Percentiles rank a stretch among this genome's conserved stretches.
Conservation (phyloP, 1,140 invertebrate genomes). For the Ctenoplectra terminalis region DNA sequence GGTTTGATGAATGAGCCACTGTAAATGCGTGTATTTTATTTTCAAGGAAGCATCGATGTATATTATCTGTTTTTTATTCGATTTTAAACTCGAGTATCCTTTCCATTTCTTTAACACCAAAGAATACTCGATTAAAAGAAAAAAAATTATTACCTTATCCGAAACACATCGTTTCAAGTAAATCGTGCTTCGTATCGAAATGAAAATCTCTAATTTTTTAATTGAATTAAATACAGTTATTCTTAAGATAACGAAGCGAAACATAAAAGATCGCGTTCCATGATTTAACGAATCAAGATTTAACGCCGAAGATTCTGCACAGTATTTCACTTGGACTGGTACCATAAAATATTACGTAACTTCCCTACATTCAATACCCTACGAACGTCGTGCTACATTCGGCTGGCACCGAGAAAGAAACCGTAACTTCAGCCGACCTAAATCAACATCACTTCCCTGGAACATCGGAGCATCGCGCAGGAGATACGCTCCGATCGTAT, state of each 20-base stretch:
- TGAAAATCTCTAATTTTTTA: no score
- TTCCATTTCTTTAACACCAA: no score
- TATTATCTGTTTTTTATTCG: neutral
- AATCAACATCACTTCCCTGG: constrained; percentile 38
- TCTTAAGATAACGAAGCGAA: neutral
- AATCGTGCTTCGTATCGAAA: no score
- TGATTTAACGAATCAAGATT: constrained; percentile 3
- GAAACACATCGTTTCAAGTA: no score
- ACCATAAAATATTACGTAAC: constrained; percentile 38
- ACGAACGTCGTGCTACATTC: constrained; percentile 15
- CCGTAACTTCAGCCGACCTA: constrained; percentile 31
- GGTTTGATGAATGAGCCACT: constrained; percentile 47
- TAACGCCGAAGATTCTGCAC: neutral
- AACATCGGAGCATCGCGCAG: constrained; percentile 37
- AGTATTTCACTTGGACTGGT: neutral
- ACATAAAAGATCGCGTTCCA: no score
- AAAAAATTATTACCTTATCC: no score
- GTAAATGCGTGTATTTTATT: constrained; percentile 8
- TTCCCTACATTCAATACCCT: neutral
- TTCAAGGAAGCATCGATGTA: neutral
- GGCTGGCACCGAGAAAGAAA: constrained; percentile 37
- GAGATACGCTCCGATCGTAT: constrained; percentile 51
- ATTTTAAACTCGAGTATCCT: neutral
- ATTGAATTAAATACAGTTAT: neutral
- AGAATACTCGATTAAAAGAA: neutral